Conservation (phyloP, 2,113 vertebrate genomes). For the Cavia porcellus region DNA sequence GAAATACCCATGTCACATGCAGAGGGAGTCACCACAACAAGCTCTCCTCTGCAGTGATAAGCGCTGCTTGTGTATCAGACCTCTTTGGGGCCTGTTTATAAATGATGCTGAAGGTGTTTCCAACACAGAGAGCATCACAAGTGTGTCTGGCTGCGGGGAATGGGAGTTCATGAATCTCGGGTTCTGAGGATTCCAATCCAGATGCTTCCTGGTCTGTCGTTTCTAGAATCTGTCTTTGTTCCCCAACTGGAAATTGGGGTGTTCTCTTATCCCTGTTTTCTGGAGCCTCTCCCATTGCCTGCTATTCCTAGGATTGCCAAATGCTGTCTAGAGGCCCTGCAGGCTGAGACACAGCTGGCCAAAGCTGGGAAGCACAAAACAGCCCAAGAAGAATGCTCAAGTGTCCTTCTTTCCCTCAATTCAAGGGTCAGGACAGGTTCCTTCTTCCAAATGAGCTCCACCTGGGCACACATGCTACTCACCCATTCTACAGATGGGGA, state of each 20-base stretch:
- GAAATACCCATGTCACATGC: not conserved
- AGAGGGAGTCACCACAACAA: not conserved
- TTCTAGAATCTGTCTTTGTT: not conserved
- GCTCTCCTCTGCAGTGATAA: not conserved
- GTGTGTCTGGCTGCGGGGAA: accelerated
- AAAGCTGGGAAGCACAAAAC: not conserved
- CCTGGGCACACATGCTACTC: accelerated
- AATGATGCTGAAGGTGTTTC: no score
- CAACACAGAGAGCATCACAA: not conserved
- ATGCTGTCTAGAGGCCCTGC: not conserved
- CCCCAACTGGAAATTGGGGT: not conserved
- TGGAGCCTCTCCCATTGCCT: not conserved
- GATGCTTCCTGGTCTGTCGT: not conserved
- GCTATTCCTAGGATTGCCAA: not conserved
- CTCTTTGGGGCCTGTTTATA: not conserved
- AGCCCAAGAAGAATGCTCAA: no score
- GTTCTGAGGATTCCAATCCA: accelerated
- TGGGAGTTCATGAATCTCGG: accelerated
- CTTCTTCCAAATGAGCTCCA: not conserved
- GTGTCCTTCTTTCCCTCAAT: not conserved
- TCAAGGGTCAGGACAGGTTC: not conserved
- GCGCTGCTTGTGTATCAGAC: no score
- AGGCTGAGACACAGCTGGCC: not conserved
- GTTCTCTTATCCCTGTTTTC: not conserved
- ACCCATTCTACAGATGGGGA: not conserved